Conservation (phyloP, 1,140 invertebrate species). For the Druon quercuslanigerum region DNA sequence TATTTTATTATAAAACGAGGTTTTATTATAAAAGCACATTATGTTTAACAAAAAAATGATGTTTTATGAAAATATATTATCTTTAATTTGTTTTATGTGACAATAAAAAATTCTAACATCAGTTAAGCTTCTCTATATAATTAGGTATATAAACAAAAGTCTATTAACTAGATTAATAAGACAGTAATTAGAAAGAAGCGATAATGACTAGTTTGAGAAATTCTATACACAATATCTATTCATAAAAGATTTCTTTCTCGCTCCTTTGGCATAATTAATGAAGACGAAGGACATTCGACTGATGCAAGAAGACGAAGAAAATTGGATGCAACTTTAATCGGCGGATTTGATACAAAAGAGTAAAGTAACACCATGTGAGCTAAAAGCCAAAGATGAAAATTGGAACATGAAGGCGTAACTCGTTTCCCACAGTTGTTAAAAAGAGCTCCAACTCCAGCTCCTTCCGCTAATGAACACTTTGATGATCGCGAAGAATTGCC, state of each 20-base stretch:
- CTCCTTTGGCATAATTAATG: slow-evolving; percentile 20
- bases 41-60: too few relatives aligned
- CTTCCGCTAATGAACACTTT: slow-evolving; percentile 56
- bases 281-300: not conserved
- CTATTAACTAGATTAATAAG: not conserved
- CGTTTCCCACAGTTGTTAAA: slow-evolving; percentile 37
- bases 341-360: slow-evolving; percentile 10
- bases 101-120: too few relatives aligned
- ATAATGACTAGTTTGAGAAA: slow-evolving; percentile 2
- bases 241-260: not conserved
- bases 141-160: too few relatives aligned
- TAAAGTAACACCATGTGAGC: not conserved
- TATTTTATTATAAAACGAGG: too few relatives aligned
- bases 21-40: too few relatives aligned
- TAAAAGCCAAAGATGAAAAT: slow-evolving; percentile 37
- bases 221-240: not conserved
- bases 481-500: slow-evolving; percentile 49
- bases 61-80: too few relatives aligned
- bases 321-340: slow-evolving; percentile 13
- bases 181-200: not conserved
- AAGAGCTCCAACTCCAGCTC: slow-evolving; percentile 33
- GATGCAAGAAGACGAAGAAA: slow-evolving; percentile 9
- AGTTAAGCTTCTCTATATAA: too few relatives aligned
- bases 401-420: slow-evolving; percentile 39
- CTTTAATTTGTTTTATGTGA: too few relatives aligned